Evolutionary conservation across 2,113 vertebrate species (phyloP).

Genomic region (Nipponia nippon): DNA sequence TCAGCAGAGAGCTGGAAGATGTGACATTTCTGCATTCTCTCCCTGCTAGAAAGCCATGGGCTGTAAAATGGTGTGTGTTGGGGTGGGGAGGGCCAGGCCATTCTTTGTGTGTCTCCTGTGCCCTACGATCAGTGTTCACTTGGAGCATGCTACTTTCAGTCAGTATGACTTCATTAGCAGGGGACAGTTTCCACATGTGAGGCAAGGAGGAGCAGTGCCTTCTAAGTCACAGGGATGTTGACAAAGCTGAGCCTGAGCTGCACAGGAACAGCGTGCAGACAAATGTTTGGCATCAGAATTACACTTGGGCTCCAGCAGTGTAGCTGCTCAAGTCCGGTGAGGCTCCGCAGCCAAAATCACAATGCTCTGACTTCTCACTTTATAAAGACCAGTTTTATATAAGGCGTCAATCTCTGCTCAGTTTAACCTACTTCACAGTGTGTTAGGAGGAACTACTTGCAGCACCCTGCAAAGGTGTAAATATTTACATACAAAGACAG

Average conservation of each 20-base stretch:
- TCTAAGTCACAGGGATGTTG: constrained; percentile 50
- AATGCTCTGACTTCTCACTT: constrained; percentile 33
- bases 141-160: not conserved
- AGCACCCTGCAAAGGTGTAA: not conserved
- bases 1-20: not conserved
- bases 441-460: not conserved
- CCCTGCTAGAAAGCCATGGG: not conserved
- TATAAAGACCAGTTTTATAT: constrained; percentile 12
- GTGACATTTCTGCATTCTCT: not conserved
- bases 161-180: constrained; percentile 64
- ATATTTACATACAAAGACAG: not conserved
- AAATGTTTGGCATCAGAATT: constrained; percentile 70
- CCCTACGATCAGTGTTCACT: not conserved
- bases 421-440: not conserved
- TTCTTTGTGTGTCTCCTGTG: not conserved
- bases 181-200: constrained; percentile 49
- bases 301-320: constrained; percentile 41
- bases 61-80: not conserved
- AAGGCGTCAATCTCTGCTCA: not conserved
- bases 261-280: constrained; percentile 45
- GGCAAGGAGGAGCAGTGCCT: constrained; percentile 41
- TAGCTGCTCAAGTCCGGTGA: constrained; percentile 45
- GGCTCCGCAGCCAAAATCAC: constrained; percentile 51
- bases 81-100: not conserved
- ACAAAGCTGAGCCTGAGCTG: constrained; percentile 55